Percentiles rank a stretch among this genome's conserved stretches.
These are phyloP conservation scores for Ciconia maguari DNA, from an alignment of 2,113 vertebrate genomes.

Conservation along the genomic window DNA sequence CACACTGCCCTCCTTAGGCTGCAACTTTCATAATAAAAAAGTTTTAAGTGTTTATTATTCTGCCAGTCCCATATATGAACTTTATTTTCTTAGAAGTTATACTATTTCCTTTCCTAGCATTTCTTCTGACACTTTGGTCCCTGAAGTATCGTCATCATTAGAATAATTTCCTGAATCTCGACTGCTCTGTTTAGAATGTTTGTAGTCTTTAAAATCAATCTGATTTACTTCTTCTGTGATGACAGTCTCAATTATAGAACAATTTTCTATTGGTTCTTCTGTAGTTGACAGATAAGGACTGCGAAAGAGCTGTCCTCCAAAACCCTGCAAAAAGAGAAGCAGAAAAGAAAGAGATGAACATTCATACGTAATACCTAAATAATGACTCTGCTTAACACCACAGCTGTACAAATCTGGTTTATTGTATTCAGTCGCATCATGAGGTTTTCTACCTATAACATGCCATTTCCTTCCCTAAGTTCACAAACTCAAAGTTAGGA, in stretches of 20 bases:
- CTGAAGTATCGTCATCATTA: constrained; percentile 33
- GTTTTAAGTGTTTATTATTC: neutral
- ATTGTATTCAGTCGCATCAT: neutral
- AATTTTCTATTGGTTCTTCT: constrained; percentile 61
- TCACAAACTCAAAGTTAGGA: neutral
- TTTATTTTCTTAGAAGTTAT: neutral
- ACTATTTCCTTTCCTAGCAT: neutral
- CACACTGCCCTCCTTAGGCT: neutral
- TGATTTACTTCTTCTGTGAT: neutral
- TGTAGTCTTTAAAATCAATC: neutral
- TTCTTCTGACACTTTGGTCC: neutral
- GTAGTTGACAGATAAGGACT: constrained; percentile 7
- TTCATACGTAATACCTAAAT: neutral
- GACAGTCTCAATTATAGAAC: constrained; percentile 47
- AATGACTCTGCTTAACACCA: neutral
- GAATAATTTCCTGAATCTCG: constrained; percentile 77
- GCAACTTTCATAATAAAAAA: neutral
- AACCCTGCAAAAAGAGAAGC: constrained; percentile 30
- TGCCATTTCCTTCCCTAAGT: neutral
- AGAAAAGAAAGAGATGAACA: neutral
- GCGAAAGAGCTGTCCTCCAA: neutral
- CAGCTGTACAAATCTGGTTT: neutral
- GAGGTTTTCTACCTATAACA: neutral
- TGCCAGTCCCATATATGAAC: neutral
- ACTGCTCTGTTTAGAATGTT: constrained; percentile 41